Evolutionary conservation across 2,797 vertebrate species (phyloP), one percentile per base, ranked within the genome.

Genomic region (Macropus fuliginosus): DNA sequence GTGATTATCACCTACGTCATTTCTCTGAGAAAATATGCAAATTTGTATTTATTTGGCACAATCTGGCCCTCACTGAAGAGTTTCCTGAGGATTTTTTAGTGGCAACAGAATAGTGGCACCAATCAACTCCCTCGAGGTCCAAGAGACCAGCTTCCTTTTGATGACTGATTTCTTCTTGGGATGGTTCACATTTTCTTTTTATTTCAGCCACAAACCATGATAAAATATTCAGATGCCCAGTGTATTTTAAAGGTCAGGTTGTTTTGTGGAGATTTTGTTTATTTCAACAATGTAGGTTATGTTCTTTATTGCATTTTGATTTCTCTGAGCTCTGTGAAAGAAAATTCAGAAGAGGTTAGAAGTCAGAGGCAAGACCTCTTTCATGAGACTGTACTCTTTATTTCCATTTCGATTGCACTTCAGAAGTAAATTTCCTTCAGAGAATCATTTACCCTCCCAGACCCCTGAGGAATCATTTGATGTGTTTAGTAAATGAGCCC

Each of bases 201-300:
- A 81, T 96, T 95, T 93, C 9, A 91, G 24, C 40, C 62, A 91
- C 31, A 93, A 62, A 91, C 16, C 18, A 6, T 27, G 90, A 94
- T 92, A 50, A 93, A 93, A 91, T 95, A 92, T 34, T 93, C 56
- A 52, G 46, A n/a, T 56, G 94, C 40, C 13, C 14, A 92, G 28
- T 52, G 46, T 95, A 90, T 91, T 34, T 55, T 90, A 59, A 89
- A 93, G 74, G 21, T 13, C 31, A 91, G 18, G 2, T 52, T 13
- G 3, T 13, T 91, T 93, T 56, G 14, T 52, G 40, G 21, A 87
- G 40, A 87, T 46, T 87, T 87, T 24, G 6, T 74, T 12, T 29
- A 50, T 92, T 91, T 91, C 54, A 34, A 40, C 50, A 55, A 52
- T 87, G 31, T 11, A 56, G 74, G 92, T 92, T 91, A 62, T 46